Base-by-base conservation (phyloP, 2,888 invertebrate species). In the Eupithecia vulgata region DNA sequence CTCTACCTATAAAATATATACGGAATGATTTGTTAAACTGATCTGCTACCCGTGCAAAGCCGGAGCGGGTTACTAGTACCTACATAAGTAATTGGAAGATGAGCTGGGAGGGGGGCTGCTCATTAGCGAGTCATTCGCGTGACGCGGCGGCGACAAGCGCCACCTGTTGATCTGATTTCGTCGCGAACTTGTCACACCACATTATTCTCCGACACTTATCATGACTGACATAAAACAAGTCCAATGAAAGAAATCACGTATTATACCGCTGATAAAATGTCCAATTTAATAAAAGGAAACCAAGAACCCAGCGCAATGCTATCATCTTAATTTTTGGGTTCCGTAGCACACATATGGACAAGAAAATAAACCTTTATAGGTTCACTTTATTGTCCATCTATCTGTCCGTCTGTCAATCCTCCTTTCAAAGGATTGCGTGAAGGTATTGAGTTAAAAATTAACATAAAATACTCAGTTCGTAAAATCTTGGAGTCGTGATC, bases 131-230 rank as follows among this genome's bases (percentile, higher is more conserved):
- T 72, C 64, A 64, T 48, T 64, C 37, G 72, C 67, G 75, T 71
- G 74, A 70, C 72, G 70, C 37, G 30, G 40, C 15, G 40, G 65
- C 45, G 75, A 70, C 72, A 68, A 48, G 70, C 40, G 70, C 45
- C 75, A 75, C 75, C 70, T 75, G 75, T 75, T 70, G 70, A 65
- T 72, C 67, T 52, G 68, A 71, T 62, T 42, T 70, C 37, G 45
- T 72, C 67, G 72, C 45, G 30, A 72, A 67, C 66, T 69, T 69
- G 62, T 72, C 74, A 72, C 62, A 66, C 8, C 15, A 57, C 67
- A 62, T 73, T 68, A 61, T 68, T 65, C 52, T 17, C 45, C 35
- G 30, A 70, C 71, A 61, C 21, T 68, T 68, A 34, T 21, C 64
- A 69, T 21, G 61, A 61, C 59, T 37, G 67, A 34, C 37, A 61